Percentiles rank a stretch among this genome's conserved stretches.
phyloP scores from a whole-genome alignment of 2,888 invertebrate species.

The Molorchus minor region DNA sequence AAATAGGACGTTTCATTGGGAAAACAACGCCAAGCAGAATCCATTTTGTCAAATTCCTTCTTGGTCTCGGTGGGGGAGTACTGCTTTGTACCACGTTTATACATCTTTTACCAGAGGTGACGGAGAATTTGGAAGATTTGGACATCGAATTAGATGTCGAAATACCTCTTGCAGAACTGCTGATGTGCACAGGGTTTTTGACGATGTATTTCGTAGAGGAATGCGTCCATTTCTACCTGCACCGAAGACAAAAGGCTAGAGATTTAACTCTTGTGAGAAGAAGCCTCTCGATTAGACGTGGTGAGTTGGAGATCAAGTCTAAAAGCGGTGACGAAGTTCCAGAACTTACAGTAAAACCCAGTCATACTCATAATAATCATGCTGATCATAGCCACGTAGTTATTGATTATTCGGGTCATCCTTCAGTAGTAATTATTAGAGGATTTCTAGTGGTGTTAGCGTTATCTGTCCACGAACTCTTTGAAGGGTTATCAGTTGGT shows the following conservation, averaged over 20 bases:
- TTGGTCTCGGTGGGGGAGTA: conserved; percentile 85
- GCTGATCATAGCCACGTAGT: conserved; percentile 52
- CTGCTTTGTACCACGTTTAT: conserved; percentile 82
- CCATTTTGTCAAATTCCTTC: conserved; percentile 70
- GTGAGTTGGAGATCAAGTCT: conserved; percentile 22
- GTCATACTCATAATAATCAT: conserved; percentile 39
- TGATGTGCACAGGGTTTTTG: conserved; percentile 81
- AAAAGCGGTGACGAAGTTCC: neutral
- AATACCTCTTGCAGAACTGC: conserved; percentile 74
- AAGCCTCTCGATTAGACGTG: conserved; percentile 55
- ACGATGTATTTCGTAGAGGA: conserved; percentile 84
- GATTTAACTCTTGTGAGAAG: conserved; percentile 50
- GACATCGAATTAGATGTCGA: conserved; percentile 66
- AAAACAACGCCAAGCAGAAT: conserved; percentile 65
- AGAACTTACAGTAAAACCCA: conserved; percentile 18
- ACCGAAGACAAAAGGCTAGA: conserved; percentile 59
- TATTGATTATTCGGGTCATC: conserved; percentile 46
- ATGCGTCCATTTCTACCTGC: conserved; percentile 75
- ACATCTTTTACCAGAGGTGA: conserved; percentile 82
- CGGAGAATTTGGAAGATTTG: conserved; percentile 72
- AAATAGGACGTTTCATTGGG: conserved; percentile 67
- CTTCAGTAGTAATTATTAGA: conserved; percentile 64
- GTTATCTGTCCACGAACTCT: conserved; percentile 84
- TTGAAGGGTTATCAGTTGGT: conserved; percentile 87
- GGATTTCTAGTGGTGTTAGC: conserved; percentile 84